phyloP scores from a whole-genome alignment of 2,113 vertebrate species.

The Columbina picui region DNA sequence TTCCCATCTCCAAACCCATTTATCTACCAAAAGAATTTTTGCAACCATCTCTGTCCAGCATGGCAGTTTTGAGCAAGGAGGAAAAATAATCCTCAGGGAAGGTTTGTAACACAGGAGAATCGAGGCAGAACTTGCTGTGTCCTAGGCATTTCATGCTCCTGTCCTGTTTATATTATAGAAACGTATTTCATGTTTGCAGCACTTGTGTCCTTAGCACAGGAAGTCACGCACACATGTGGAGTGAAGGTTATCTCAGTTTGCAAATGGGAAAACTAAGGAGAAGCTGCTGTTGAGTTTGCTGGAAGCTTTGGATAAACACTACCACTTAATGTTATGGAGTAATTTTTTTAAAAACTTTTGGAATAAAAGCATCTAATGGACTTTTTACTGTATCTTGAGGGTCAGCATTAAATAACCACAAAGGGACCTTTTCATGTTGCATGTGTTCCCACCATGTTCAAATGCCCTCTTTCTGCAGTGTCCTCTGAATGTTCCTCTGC shows the following conservation, averaged over 20 bases:
- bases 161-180: not conserved
- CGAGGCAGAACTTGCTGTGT: not conserved
- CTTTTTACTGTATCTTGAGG: not conserved
- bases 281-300: not conserved
- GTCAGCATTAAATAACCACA: not conserved
- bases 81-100: not conserved
- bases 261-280: not conserved
- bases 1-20: not conserved
- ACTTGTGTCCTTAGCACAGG: not conserved
- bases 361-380: not conserved
- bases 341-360: not conserved
- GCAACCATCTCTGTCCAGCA: not conserved
- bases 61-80: not conserved
- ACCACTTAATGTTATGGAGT: not conserved
- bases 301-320: not conserved
- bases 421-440: not conserved
- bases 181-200: not conserved
- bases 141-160: not conserved
- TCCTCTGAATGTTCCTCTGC: not conserved
- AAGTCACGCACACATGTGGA: rapidly evolving
- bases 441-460: not conserved
- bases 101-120: not conserved
- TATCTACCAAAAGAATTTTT: not conserved
- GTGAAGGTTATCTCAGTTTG: not conserved
- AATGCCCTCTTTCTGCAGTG: not conserved